Conservation (phyloP, 2,113 vertebrate species). For the Labeo rohita region DNA sequence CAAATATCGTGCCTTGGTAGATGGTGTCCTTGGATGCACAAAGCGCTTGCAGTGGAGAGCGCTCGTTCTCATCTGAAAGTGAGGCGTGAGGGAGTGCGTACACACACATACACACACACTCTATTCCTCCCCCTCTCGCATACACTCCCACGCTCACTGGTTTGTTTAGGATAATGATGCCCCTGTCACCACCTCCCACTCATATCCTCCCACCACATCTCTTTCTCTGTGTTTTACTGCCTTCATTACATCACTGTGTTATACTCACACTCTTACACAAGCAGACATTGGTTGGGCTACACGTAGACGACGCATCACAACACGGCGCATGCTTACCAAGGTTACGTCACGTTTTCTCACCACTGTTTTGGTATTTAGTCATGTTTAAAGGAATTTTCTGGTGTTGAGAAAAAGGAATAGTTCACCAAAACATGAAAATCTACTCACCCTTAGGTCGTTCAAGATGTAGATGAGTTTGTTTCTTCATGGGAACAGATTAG, state of each 20-base stretch:
- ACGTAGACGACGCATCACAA: conserved; percentile 19
- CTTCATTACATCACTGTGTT: conserved; percentile 35
- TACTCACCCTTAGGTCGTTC: not conserved
- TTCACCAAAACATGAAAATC: not conserved
- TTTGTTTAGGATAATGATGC: conserved; percentile 63
- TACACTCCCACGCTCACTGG: conserved; percentile 55
- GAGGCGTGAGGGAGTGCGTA: conserved; percentile 14
- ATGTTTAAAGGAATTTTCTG: not conserved
- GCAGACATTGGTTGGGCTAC: conserved; percentile 32
- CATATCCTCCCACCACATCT: conserved; percentile 44
- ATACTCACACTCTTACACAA: not conserved
- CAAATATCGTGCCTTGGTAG: conserved; percentile 17
- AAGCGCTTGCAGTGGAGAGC: conserved; percentile 12
- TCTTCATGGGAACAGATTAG: not conserved
- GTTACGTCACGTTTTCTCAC: not conserved
- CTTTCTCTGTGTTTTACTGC: conserved; percentile 33
- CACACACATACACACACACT: conserved; percentile 11
- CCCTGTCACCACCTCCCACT: conserved; percentile 57
- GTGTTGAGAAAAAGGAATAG: not conserved
- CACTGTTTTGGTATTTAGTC: not conserved
- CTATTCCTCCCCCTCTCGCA: conserved; percentile 38
- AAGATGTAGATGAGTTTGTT: not conserved
- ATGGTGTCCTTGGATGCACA: conserved; percentile 45
- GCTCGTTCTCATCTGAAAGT: not conserved
- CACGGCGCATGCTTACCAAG: not conserved